These are phyloP conservation scores for Neodiprion fabricii DNA, from an alignment of 1,140 invertebrate genomes.

Conservation along the genomic window DNA sequence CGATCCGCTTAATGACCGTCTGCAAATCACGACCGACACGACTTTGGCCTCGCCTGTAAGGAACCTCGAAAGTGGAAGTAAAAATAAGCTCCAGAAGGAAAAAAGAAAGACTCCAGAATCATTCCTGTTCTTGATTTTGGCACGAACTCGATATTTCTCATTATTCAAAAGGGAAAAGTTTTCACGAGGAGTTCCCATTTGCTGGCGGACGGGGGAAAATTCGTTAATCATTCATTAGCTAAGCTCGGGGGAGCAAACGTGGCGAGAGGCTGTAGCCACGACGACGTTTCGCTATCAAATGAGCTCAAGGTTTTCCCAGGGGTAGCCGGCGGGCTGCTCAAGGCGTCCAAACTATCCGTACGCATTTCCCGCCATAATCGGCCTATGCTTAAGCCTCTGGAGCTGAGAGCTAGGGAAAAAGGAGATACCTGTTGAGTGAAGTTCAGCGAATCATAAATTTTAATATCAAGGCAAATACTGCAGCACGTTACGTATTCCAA, in stretches of 20 bases:
- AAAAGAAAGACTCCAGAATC: neutral
- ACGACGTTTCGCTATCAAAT: neutral
- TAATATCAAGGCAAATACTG: neutral
- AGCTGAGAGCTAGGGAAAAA: neutral
- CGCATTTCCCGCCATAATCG: neutral
- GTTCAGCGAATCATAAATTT: neutral
- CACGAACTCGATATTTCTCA: too few relatives aligned
- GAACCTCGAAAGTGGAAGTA: neutral
- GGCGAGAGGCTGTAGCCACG: too few relatives aligned
- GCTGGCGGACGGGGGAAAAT: neutral
- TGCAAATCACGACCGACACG: neutral
- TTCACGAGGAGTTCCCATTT: too few relatives aligned
- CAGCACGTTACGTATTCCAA: neutral
- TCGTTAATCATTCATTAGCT: neutral
- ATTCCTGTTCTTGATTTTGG: too few relatives aligned
- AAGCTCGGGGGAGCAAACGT: neutral
- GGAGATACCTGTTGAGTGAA: constrained; percentile 2
- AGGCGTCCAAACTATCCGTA: neutral
- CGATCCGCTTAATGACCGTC: neutral
- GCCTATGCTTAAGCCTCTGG: neutral
- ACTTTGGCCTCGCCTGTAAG: neutral
- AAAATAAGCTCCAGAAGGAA: neutral
- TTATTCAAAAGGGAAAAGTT: too few relatives aligned
- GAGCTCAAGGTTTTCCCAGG: neutral
- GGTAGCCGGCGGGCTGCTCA: neutral